Evolutionary conservation across 2,888 invertebrate species (phyloP), one percentile per base, ranked within the genome.

Genomic region (Drosophila cognata): DNA sequence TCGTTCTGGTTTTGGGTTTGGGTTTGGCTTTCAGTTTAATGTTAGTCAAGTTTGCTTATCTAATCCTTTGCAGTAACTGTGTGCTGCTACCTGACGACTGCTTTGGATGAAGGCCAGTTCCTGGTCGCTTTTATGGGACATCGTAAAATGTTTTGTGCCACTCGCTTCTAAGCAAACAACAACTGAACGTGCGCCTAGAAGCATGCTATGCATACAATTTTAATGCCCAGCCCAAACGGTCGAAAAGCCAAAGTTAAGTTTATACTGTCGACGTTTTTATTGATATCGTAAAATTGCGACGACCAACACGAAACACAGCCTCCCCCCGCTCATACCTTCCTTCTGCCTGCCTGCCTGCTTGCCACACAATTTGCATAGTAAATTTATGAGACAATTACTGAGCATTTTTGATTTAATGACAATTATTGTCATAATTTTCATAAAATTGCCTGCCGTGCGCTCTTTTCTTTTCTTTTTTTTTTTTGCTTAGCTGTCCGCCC

Each of bases 391-490:
- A 90, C 89, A 89, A 89, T 90, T 89, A 90, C 84, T 78, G 79
- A 84, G 80, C 81, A 91, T 91, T 91, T 90, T 91, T 90, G 91
- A 90, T 90, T 90, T 90, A 90, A 90, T 85, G 87, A 90, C 91
- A 91, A 90, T 91, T 90, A 90, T 90, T 91, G 89, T 85, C 87
- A 87, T 91, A 90, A 90, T 91, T 90, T 87, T 85, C 84, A 87
- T 90, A 86, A 87, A 90, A 82, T 85, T 85, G 87, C 90, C 90
- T 80, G 77, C 76, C 77, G 79, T 81, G 71, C 71, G 53, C 65
- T 68, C 59, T 68, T 31, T 68, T 76, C 46, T 75, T 46, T 43
- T 38, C 5, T 66, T 18, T 59, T 74, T 59, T 69, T 55, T 36
- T 35, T 18, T 63, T 56, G 28, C 29, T 25, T 43, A 29, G 31